Conservation (phyloP, 2,888 invertebrate genomes). For the Baronia brevicornis region DNA sequence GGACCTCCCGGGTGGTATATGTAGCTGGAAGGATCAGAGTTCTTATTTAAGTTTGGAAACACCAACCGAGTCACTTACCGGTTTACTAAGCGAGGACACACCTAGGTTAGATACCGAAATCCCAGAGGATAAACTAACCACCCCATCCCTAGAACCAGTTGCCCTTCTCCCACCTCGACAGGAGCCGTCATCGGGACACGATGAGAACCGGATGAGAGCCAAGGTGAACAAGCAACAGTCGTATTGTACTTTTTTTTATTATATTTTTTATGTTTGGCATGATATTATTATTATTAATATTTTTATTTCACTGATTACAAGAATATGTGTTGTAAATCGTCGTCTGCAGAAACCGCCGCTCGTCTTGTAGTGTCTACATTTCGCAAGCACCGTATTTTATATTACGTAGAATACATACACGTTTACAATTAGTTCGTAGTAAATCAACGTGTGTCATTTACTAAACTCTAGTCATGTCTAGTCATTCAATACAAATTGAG, state of each 20-base stretch:
- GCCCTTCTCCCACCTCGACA: conserved; percentile 58
- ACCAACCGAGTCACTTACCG: conserved; percentile 38
- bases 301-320: conserved; percentile 62
- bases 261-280: conserved; percentile 72
- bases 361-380: conserved; percentile 70
- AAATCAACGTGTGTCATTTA: conserved; percentile 38
- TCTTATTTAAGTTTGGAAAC: conserved; percentile 82
- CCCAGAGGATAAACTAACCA: conserved; percentile 72
- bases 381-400: conserved; percentile 44
- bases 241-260: conserved; percentile 70
- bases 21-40: conserved; percentile 88
- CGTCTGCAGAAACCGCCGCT: conserved; percentile 51
- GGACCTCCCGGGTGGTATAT: conserved; percentile 86
- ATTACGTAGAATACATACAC: conserved; percentile 24
- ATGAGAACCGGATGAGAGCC: conserved; percentile 47
- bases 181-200: conserved; percentile 46
- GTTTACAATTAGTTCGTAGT: conserved; percentile 26
- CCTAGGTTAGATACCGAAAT: conserved; percentile 32
- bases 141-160: conserved; percentile 57
- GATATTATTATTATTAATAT: conserved; percentile 69
- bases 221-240: conserved; percentile 72
- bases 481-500: conserved; percentile 31
- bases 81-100: conserved; percentile 28
- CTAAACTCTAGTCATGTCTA: conserved; percentile 62
- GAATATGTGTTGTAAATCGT: conserved; percentile 56